Evolutionary conservation across 2,888 invertebrate species (phyloP), one percentile per base, ranked within the genome.

Genomic region (Leucozona laternaria): DNA sequence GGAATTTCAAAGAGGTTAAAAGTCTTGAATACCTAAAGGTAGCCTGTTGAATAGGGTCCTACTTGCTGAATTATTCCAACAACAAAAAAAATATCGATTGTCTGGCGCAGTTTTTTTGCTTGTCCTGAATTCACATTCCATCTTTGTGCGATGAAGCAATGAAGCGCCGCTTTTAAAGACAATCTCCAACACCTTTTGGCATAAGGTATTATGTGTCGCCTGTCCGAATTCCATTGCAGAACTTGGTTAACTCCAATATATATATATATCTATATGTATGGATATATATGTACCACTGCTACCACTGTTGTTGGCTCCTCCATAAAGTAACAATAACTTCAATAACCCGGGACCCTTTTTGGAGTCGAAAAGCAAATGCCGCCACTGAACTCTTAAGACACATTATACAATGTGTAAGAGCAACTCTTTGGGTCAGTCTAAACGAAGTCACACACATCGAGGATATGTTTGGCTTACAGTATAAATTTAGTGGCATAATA

Each of bases 151-250:
- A 75, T 75, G 83, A 79, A 88, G 88, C 81, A 89, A 88, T 83
- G 89, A 90, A 91, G 91, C 91, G 90, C 91, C 91, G 92, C 92
- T 91, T 89, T 91, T 91, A 92, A 88, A 91, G 92, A 91, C 92
- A 92, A 91, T 91, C 92, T 91, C 90, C 91, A 91, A 91, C 92
- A 91, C 92, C 92, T 91, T 89, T 88, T 88, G 88, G 48, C 66
- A 66, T 31, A 81, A 85, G 80, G 58, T 78, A 82, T 78, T 78
- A 82, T 79, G 68, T 86, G 73, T 78, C 86, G 78, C 86, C 68
- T 70, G 66, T 75, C 75, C 55, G 62, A 66, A 88, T 83, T 87
- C 85, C 72, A 71, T 71, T 64, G 57, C 50, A 70, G 28, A 50
- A 50, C 55, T 45, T 45, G 64, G 28, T 48, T 66, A 17, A 8